Base-by-base conservation (phyloP, 2,797 vertebrate species). In the Thunnus albacares region DNA sequence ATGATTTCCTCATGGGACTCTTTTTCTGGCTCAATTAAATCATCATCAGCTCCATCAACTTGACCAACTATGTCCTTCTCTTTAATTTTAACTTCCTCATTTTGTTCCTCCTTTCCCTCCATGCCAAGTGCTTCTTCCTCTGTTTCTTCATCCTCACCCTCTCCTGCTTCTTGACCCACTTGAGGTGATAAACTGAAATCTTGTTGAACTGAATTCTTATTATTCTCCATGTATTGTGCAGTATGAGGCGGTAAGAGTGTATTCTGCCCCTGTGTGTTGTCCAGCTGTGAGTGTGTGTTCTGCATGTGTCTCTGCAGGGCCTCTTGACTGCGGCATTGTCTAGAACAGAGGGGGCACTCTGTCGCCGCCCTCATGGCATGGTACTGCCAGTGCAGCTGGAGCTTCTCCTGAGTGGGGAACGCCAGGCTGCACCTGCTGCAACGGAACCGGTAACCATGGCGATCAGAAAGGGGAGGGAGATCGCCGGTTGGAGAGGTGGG, bases 401-500 rank as follows among this genome's bases (percentile, higher is more conserved):
- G 96, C 88, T 99, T 99, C 91, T 99, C 98, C 15, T 98, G 94
- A 55, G 98, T 99, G 89, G 99, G 99, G 94, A 99, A 99, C 0
- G 98, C 98, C 88, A 99, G 95, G 92, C 98, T 99, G 94, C 98
- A 99, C 95, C 98, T 98, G 93, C 97, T 98, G 83, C 98, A 99
- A 85, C 98, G 97, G 90, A 99, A 99, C 83, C 98, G 97, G 96
- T 99, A 99, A 94, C 99, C 97, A 26, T 99, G 98, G 74, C 98
- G 97, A 91, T 99, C 98, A 0, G 98, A 98, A 28, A 0, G 97
- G 94, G 87, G 97, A 95, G 88, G 97, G 95, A 72, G 96, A 94
- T 90, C 97, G 88, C 94, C 96, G 96, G 89, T 95, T 92, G 14
- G 98, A 95, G 85, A 96, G 91, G 28, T 96, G 95, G 6, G 95